A percentile compares a stretch with the other conserved stretches of the same genome.
phyloP scores from a whole-genome alignment of 2,888 invertebrate genomes.

The Entomobrya multifasciata region DNA sequence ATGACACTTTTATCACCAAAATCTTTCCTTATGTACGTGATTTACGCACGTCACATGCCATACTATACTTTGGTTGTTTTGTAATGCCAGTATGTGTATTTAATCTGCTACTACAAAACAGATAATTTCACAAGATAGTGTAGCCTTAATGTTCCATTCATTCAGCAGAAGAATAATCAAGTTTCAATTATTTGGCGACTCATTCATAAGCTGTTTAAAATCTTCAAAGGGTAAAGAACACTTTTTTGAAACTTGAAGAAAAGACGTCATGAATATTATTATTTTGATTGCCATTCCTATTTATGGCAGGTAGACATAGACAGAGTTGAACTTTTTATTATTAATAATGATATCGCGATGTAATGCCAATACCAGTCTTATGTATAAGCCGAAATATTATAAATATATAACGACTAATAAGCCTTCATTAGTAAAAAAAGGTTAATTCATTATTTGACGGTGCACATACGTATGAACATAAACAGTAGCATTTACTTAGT shows the following conservation, averaged over 20 bases:
- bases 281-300: conserved; percentile 1
- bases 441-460: no score
- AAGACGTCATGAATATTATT: neutral
- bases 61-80: no score
- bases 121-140: no score
- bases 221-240: no score
- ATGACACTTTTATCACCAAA: conserved; percentile 26
- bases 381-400: neutral
- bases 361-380: neutral
- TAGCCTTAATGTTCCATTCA: no score
- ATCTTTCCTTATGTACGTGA: conserved; percentile 8
- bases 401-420: neutral
- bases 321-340: neutral
- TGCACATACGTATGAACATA: no score
- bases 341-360: no score
- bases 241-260: neutral
- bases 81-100: no score
- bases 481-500: neutral
- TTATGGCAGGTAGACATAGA: conserved; percentile 5
- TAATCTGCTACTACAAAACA: no score
- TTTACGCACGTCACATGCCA: neutral
- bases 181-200: no score
- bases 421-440: conserved; percentile 35
- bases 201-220: no score
- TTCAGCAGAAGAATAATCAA: no score